Evolutionary conservation across 2,113 vertebrate genomes (phyloP).

Genomic region (Heterotilapia buettikoferi): DNA sequence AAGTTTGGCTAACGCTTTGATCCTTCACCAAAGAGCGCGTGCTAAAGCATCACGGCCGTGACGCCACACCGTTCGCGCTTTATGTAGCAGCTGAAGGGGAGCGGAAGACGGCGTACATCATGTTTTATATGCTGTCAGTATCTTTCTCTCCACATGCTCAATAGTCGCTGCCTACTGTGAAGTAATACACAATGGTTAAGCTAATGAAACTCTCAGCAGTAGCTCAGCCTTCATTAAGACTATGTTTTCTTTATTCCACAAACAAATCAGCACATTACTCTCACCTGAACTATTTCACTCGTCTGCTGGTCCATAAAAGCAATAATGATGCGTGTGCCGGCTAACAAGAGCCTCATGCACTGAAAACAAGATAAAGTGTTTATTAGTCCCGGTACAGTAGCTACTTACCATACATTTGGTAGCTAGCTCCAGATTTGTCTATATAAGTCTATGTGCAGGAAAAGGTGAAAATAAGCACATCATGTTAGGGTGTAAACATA

Average conservation of each 20-base stretch:
- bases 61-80: not conserved
- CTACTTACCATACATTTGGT: not conserved
- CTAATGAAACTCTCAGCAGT: constrained; percentile 45
- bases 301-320: not conserved
- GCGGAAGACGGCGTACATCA: not conserved
- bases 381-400: not conserved
- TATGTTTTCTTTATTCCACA: constrained; percentile 32
- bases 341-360: not conserved
- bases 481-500: not conserved
- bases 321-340: not conserved
- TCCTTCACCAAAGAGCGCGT: constrained; percentile 31
- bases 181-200: constrained; percentile 49
- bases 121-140: constrained; percentile 11
- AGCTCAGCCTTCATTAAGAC: constrained; percentile 33
- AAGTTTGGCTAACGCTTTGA: constrained; percentile 39
- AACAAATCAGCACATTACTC: constrained; percentile 30
- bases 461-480: not conserved
- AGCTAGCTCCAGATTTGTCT: not conserved
- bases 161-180: constrained; percentile 36
- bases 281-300: constrained; percentile 25
- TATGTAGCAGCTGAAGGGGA: not conserved
- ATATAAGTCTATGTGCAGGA: not conserved
- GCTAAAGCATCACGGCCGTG: constrained; percentile 1
- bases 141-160: constrained; percentile 32
- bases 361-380: not conserved